phyloP scores from a whole-genome alignment of 2,797 vertebrate genomes.

The Xiphorhynchus erythropygius region DNA sequence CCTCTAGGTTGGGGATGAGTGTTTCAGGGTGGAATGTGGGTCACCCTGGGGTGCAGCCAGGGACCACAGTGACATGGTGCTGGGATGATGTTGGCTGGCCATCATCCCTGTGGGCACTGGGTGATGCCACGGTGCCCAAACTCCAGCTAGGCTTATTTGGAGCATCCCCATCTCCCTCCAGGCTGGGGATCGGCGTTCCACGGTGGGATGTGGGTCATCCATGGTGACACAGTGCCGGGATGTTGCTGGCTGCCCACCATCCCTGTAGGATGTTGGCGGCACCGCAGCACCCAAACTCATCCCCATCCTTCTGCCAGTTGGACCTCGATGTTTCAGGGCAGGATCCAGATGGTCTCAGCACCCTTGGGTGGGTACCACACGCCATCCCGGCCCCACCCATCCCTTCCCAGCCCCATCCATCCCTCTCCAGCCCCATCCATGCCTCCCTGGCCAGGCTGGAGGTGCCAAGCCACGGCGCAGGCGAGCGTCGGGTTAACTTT shows the following conservation, averaged over 20 bases:
- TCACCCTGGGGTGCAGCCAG: background rate
- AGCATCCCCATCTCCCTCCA: background rate
- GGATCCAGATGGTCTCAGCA: background rate
- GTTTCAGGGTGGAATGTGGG: background rate
- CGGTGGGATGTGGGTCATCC: background rate
- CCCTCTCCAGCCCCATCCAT: background rate
- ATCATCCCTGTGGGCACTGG: fast-evolving
- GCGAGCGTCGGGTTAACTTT: conserved; percentile 88
- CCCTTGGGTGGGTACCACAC: background rate
- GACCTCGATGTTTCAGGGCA: fast-evolving
- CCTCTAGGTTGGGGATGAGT: background rate
- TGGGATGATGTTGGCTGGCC: background rate
- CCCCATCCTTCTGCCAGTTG: background rate
- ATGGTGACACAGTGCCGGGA: fast-evolving
- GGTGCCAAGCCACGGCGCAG: background rate
- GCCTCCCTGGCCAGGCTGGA: background rate
- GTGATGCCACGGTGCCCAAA: fast-evolving
- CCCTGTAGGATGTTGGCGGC: fast-evolving
- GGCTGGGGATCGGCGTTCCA: fast-evolving
- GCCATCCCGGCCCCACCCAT: background rate
- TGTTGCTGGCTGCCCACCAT: background rate
- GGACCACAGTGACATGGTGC: fast-evolving
- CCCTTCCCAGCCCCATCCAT: background rate
- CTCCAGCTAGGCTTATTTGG: background rate
- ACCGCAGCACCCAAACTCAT: background rate